Base-by-base conservation (phyloP, 2,113 vertebrate genomes). In the Notiomystis cincta region DNA sequence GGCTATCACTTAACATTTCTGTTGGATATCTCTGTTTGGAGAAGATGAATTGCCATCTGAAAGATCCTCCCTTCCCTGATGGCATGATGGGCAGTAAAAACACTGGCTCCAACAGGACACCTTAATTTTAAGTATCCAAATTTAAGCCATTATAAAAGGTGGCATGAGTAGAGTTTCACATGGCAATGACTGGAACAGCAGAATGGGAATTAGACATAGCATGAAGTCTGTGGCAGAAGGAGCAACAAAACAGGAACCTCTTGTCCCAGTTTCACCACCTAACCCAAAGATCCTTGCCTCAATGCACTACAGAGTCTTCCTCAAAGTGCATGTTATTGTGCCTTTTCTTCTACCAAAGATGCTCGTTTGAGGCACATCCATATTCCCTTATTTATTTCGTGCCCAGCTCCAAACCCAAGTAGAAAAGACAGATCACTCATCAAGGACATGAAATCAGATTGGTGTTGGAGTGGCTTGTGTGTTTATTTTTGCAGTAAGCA, bases 401-500 rank as follows among this genome's bases (percentile, higher is more conserved):
- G 28, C n/a, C 15, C 33, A 35, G n/a, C 61, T 83, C 57, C 81
- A 81, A 82, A 70, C 13, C 9, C 0, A 3, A 65, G 31, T 9
- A 90, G 70, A 56, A 94, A 70, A 70, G 37, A 66, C 48, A n/a
- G 45, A 90, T 95, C 84, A 70, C 40, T 93, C 76, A 73, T 47
- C 60, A 5, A 84, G 42, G 54, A 42, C 9, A 0, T 60, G 56
- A 82, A 92, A 87, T 23, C 86, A 87, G 76, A 70, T 22, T 62
- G 80, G 45, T 35, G 21, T 23, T 53, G 40, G 50, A 94, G 53
- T 50, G 48, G 51, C 11, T 61, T 89, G 69, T 77, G 92, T 95
- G 89, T 93, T 96, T 92, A 23, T 94, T 93, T 93, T 92, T 80
- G 83, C 60, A 87, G 75, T n/a, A 82, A 88, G 84, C 58, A 92